Percentiles rank a stretch among this genome's conserved stretches.
Conservation (phyloP, 1,140 invertebrate genomes). For the Condylostylus longicornis region DNA sequence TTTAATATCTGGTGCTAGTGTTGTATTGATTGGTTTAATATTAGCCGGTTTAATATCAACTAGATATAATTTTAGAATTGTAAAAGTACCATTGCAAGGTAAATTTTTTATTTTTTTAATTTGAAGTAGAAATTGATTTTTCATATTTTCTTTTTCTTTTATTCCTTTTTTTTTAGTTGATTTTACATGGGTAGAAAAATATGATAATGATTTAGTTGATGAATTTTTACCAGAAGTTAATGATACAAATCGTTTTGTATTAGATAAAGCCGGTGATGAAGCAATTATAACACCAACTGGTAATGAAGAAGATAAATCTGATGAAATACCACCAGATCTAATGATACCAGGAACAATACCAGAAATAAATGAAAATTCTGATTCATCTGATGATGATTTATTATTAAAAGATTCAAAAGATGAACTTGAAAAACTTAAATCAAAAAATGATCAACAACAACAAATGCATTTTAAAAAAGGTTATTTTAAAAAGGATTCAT, state of each 20-base stretch:
- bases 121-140: background rate
- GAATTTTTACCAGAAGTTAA: conserved; percentile 29
- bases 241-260: conserved; percentile 24
- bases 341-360: conserved; percentile 28
- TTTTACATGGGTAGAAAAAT: conserved; percentile 21
- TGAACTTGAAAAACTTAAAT: no score
- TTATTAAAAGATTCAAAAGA: background rate
- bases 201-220: conserved; percentile 22
- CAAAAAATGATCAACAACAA: no score
- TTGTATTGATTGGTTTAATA: conserved; percentile 18
- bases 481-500: conserved; percentile 28
- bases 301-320: conserved; percentile 25
- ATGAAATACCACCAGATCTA: conserved; percentile 27
- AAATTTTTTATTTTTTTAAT: conserved; percentile 2
- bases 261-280: conserved; percentile 25
- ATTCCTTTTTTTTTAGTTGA: conserved; percentile 8
- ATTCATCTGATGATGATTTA: conserved; percentile 19
- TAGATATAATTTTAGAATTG: conserved; percentile 22
- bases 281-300: conserved; percentile 5
- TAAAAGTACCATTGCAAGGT: conserved; percentile 23
- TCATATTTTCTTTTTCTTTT: conserved; percentile 1
- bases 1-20: conserved; percentile 21
- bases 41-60: conserved; percentile 20
- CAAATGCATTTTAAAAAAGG: conserved; percentile 26
- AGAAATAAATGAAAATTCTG: conserved; percentile 28